These are phyloP conservation scores for Caenorhabditis remanei DNA, from an alignment of 1,140 invertebrate genomes.

Conservation along the genomic window DNA sequence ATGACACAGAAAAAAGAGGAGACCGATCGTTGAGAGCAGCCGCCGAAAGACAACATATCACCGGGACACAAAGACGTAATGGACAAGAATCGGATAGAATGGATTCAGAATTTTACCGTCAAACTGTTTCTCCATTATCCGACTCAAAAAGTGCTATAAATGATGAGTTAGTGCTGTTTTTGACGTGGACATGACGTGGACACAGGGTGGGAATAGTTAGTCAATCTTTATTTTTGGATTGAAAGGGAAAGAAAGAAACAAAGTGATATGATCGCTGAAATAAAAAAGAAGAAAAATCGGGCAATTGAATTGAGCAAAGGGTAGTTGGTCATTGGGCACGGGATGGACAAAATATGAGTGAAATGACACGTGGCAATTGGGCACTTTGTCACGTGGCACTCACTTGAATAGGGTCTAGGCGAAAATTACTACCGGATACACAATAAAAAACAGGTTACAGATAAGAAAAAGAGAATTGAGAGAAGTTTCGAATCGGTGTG, in stretches of 20 bases:
- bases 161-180: neutral
- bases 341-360: neutral
- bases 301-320: conserved; percentile 50
- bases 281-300: conserved; percentile 18
- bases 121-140: neutral
- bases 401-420: neutral
- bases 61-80: conserved; percentile 23
- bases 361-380: conserved; percentile 21
- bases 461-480: conserved; percentile 26
- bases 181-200: conserved; percentile 44
- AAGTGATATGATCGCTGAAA: conserved; percentile 49
- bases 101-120: neutral
- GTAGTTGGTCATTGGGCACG: conserved; percentile 53
- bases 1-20: conserved; percentile 10
- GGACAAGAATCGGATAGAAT: conserved; percentile 5
- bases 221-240: conserved; percentile 54
- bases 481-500: conserved; percentile 42
- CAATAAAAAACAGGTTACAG: neutral
- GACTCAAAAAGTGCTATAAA: neutral
- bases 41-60: conserved; percentile 24
- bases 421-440: conserved; percentile 43
- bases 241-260: neutral
- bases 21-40: conserved; percentile 36
- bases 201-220: conserved; percentile 50
- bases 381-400: conserved; percentile 40